Evolutionary conservation across 1,140 invertebrate species (phyloP).

Genomic region (Grapholita molesta): DNA sequence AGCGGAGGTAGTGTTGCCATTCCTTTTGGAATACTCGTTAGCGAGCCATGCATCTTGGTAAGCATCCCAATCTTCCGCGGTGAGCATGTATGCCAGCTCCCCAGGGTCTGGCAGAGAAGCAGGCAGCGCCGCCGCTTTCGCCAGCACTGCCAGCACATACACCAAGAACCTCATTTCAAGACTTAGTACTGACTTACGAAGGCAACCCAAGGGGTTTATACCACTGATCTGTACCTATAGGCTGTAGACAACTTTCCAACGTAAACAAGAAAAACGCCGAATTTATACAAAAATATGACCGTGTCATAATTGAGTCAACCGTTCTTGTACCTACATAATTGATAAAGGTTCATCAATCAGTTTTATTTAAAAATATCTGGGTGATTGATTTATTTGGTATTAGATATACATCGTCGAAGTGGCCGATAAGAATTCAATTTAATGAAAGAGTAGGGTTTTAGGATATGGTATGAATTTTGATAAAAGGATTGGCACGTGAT

Average conservation of each 20-base stretch:
- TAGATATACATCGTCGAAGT: neutral
- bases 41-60: constrained; percentile 59
- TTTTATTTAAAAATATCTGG: constrained; percentile 2
- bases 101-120: constrained; percentile 19
- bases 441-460: neutral
- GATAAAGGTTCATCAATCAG: constrained; percentile 7
- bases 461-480: neutral
- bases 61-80: constrained; percentile 62
- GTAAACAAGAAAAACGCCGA: neutral
- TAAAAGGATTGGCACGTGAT: neutral
- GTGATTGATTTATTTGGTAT: constrained; percentile 6
- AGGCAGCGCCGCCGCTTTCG: neutral
- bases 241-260: neutral
- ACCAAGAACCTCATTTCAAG: neutral
- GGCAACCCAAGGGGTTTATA: neutral
- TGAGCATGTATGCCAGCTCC: constrained; percentile 34
- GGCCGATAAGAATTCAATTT: neutral
- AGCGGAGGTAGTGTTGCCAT: constrained; percentile 28
- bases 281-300: neutral
- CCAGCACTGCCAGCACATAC: neutral
- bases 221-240: neutral
- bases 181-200: neutral
- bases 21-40: constrained; percentile 38
- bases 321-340: neutral
- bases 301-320: neutral